These are phyloP conservation scores for Pocillopora verrucosa DNA, from an alignment of 64 coral and sea anemone species.

Conservation along the genomic window DNA sequence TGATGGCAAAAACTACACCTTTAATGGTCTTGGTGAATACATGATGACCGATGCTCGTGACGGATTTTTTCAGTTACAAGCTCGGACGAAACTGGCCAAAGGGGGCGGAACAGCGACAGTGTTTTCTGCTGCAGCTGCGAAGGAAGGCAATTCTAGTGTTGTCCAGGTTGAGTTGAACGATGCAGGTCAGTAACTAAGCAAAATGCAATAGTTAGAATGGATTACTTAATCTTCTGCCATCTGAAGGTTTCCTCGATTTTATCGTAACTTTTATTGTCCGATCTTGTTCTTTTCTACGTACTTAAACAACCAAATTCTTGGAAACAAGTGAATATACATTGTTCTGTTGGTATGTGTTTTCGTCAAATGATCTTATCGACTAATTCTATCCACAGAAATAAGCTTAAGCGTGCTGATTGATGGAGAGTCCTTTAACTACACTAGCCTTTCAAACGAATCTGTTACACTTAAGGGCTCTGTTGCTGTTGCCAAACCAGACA, in stretches of 20 bases:
- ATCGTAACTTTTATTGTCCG: too few relatives aligned
- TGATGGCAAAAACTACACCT: constrained; percentile 53
- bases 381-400: not conserved
- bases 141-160: constrained; percentile 33
- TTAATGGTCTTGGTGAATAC: constrained; percentile 57
- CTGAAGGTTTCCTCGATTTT: too few relatives aligned
- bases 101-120: constrained; percentile 38
- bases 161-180: constrained; percentile 18
- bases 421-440: not conserved
- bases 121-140: constrained; percentile 26
- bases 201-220: too few relatives aligned
- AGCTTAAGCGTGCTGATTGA: constrained; percentile 16
- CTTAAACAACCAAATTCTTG: too few relatives aligned
- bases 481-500: constrained; percentile 5
- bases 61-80: constrained; percentile 45
- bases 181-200: not conserved
- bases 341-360: too few relatives aligned
- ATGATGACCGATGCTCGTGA: constrained; percentile 20
- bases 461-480: constrained; percentile 13
- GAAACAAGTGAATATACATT: too few relatives aligned
- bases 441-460: constrained; percentile 27
- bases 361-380: too few relatives aligned
- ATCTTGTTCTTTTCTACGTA: too few relatives aligned
- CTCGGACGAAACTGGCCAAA: constrained; percentile 49
- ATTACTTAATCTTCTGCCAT: too few relatives aligned